A percentile compares a stretch with the other conserved stretches of the same genome.
These are phyloP conservation scores for Archilochus colubris DNA, from an alignment of 2,113 vertebrate genomes.

Conservation along the genomic window DNA sequence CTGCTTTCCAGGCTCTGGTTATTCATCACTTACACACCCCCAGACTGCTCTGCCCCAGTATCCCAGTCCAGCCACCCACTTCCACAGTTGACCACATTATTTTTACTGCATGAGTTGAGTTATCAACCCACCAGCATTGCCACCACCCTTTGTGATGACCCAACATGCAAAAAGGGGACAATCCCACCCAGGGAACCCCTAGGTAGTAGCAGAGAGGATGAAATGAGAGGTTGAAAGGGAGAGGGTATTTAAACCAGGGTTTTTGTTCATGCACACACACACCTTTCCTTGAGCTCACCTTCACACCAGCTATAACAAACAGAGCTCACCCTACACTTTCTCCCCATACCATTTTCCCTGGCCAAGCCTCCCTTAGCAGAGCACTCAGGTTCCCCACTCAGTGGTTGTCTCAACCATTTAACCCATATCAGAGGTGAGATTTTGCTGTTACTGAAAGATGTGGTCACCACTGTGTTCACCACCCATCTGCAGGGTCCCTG, in stretches of 20 bases:
- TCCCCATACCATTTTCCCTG: not conserved
- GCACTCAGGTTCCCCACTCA: accelerated
- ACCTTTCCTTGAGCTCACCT: not conserved
- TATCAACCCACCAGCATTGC: not conserved
- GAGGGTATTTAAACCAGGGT: not conserved
- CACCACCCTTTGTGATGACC: not conserved
- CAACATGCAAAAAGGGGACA: not conserved
- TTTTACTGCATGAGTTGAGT: not conserved
- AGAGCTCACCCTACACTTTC: not conserved
- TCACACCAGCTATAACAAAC: not conserved
- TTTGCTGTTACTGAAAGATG: accelerated
- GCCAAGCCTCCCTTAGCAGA: not conserved
- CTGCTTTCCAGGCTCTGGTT: not conserved
- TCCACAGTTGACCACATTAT: accelerated
- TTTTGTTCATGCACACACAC: not conserved
- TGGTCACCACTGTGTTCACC: not conserved
- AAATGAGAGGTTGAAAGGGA: not conserved
- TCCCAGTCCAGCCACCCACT: not conserved
- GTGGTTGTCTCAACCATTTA: not conserved
- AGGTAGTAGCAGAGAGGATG: not conserved
- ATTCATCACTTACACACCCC: not conserved
- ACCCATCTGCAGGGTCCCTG: not conserved
- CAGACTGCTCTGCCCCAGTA: accelerated
- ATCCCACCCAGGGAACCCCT: not conserved
- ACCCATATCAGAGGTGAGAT: not conserved